A percentile compares a stretch with the other conserved stretches of the same genome.
Conservation (phyloP, 2,113 vertebrate species). For the Corvus hawaiiensis region DNA sequence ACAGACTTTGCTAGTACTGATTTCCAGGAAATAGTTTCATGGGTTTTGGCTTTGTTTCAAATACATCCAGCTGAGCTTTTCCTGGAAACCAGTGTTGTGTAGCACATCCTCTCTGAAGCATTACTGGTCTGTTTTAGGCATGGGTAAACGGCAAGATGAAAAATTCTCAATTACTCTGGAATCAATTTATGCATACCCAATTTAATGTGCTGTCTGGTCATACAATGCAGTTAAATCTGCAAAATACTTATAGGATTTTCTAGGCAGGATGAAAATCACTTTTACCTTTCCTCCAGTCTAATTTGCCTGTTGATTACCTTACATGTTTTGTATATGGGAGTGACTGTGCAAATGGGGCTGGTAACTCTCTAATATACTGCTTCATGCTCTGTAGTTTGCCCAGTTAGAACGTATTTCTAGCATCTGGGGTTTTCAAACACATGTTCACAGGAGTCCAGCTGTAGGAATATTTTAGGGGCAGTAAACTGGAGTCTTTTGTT, state of each 20-base stretch:
- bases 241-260: neutral
- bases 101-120: neutral
- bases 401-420: neutral
- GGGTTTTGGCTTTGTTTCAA: slow-evolving; percentile 17
- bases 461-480: neutral
- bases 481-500: neutral
- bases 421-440: neutral
- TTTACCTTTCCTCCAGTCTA: neutral
- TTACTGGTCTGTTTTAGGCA: neutral
- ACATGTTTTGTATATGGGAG: neutral
- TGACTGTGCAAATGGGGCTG: neutral
- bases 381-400: neutral
- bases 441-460: neutral
- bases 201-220: neutral
- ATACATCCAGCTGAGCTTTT: neutral
- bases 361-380: neutral
- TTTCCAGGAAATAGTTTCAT: slow-evolving; percentile 14
- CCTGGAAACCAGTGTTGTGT: slow-evolving; percentile 20
- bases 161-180: neutral
- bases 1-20: neutral
- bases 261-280: neutral
- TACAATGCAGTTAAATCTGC: neutral
- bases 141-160: neutral
- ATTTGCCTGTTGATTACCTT: neutral
- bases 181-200: neutral